phyloP scores from a whole-genome alignment of 2,888 invertebrate species.

The Troides aeacus region DNA sequence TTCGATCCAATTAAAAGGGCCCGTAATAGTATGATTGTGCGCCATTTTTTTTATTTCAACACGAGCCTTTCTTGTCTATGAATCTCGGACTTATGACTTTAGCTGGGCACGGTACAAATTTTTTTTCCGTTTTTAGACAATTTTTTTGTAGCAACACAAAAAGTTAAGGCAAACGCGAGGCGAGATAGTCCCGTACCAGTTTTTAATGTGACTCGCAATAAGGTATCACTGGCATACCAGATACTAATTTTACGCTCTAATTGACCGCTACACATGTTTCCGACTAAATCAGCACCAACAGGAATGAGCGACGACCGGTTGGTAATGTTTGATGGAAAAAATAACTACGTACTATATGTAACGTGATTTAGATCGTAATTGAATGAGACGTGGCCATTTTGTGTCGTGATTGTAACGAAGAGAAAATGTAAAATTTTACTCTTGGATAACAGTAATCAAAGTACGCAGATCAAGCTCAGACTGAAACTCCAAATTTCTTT shows the following conservation, averaged over 20 bases:
- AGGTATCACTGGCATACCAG: constrained; percentile 22
- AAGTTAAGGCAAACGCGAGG: constrained; percentile 20
- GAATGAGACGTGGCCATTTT: too few species aligned
- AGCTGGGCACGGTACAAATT: constrained; percentile 10
- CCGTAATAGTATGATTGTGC: constrained; percentile 2
- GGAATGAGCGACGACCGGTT: constrained; percentile 18
- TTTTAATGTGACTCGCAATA: constrained; percentile 11
- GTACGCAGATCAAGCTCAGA: too few species aligned
- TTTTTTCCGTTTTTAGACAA: constrained; percentile 19
- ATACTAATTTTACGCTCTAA: constrained; percentile 25
- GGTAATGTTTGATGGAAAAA: constrained; percentile 3
- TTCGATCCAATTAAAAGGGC: constrained; percentile 16
- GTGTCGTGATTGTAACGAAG: too few species aligned
- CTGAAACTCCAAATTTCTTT: too few species aligned
- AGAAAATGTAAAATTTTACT: too few species aligned
- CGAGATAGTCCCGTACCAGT: constrained; percentile 9
- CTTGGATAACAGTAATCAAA: too few species aligned
- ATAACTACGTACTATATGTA: not conserved
- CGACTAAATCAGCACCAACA: constrained; percentile 16
- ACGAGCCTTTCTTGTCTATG: constrained; percentile 15
- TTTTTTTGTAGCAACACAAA: constrained; percentile 4
- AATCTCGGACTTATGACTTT: constrained; percentile 6
- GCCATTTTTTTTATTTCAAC: constrained; percentile 5
- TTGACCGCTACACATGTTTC: constrained; percentile 23
- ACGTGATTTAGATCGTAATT: too few species aligned